phyloP scores from a whole-genome alignment of 2,888 invertebrate genomes.

The Macrosoma leucophasiata region DNA sequence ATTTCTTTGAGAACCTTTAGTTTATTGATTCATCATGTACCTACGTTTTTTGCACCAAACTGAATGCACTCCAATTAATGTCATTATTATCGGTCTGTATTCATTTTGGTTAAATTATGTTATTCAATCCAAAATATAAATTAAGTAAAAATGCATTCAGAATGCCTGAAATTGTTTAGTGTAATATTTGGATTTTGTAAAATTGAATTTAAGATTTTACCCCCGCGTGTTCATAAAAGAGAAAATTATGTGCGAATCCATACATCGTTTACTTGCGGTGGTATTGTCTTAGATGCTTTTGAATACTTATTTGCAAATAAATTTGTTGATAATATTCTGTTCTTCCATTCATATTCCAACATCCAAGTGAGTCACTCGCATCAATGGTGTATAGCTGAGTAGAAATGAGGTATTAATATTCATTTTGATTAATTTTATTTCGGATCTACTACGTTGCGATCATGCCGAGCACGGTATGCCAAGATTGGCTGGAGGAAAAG shows the following conservation, averaged over 20 bases:
- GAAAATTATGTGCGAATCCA: conserved; percentile 24
- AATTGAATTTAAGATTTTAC: conserved; percentile 45
- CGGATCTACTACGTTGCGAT: too few species aligned
- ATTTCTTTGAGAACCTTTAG: conserved; percentile 48
- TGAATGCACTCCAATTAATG: conserved; percentile 40
- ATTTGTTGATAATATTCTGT: conserved; percentile 47
- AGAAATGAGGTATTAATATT: too few species aligned
- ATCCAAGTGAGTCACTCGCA: too few species aligned
- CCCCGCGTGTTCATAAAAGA: conserved; percentile 28
- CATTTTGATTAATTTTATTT: too few species aligned
- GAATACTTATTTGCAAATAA: conserved; percentile 59
- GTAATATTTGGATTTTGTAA: conserved; percentile 41
- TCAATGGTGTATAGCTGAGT: too few species aligned
- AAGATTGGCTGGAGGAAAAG: too few species aligned
- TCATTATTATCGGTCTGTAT: conserved; percentile 35
- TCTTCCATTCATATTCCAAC: conserved; percentile 17
- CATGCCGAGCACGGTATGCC: too few species aligned
- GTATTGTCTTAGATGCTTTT: conserved; percentile 51
- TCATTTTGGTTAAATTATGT: conserved; percentile 42
- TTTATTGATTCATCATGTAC: conserved; percentile 23
- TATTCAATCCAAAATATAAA: conserved; percentile 34
- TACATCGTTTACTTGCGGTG: conserved; percentile 28
- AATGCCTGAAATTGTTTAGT: conserved; percentile 52
- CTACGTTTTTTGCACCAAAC: conserved; percentile 35
- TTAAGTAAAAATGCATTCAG: conserved; percentile 48